Percentiles rank a stretch among this genome's conserved stretches.
Evolutionary conservation across 1,140 invertebrate species (phyloP).

Genomic region (Bombus breviceps): DNA sequence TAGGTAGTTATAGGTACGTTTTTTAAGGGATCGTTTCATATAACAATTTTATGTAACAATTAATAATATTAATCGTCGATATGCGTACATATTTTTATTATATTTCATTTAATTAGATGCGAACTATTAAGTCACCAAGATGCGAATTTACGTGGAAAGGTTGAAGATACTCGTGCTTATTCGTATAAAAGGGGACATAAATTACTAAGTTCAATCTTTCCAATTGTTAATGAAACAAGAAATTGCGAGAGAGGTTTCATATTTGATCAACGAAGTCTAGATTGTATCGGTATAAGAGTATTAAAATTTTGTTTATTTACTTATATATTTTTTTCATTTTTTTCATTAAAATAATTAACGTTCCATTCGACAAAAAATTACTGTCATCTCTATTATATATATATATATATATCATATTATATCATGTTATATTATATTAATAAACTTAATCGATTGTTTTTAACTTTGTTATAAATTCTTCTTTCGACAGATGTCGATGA

Average conservation of each 20-base stretch:
- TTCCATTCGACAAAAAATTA: not conserved
- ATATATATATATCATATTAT: no score
- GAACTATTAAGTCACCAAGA: not conserved
- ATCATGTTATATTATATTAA: no score
- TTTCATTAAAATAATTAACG: not conserved
- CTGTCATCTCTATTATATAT: not conserved
- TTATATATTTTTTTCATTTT: not conserved
- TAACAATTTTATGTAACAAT: not conserved
- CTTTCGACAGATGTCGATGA: constrained; percentile 87
- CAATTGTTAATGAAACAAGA: constrained; percentile 9
- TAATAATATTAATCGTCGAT: not conserved
- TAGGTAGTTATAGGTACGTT: constrained; percentile 80
- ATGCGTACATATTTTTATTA: not conserved
- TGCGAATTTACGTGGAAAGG: not conserved
- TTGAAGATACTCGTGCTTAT: not conserved
- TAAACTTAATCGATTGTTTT: not conserved
- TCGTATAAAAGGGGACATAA: constrained; percentile 10
- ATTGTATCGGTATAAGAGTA: constrained; percentile 46
- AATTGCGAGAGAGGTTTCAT: constrained; percentile 38
- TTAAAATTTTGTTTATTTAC: not conserved
- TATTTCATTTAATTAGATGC: constrained; percentile 42
- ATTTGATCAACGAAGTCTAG: constrained; percentile 28
- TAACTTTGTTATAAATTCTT: constrained; percentile 9
- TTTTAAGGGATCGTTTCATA: not conserved
- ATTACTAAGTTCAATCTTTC: not conserved